phyloP scores from a whole-genome alignment of 2,888 invertebrate species.

The Sipunculus nudus region DNA sequence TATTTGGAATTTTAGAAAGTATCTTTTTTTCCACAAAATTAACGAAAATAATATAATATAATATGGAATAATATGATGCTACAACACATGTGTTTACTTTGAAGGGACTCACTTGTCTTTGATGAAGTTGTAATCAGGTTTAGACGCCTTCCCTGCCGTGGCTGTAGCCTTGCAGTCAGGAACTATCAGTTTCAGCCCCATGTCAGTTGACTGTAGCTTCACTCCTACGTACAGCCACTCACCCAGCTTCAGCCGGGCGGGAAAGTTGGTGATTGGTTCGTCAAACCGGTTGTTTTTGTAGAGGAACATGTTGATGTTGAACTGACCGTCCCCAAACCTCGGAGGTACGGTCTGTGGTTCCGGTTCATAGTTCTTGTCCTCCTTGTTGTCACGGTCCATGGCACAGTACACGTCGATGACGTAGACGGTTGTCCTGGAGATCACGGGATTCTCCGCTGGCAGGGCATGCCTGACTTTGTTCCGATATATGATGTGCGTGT shows the following conservation, averaged over 20 bases:
- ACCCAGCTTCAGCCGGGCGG: conserved; percentile 50
- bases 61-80: no score
- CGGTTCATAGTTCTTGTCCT: conserved; percentile 14
- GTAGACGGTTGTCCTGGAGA: conserved; percentile 50
- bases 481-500: conserved; percentile 53
- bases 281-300: conserved; percentile 46
- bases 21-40: no score
- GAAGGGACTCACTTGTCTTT: conserved; percentile 50
- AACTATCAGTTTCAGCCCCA: conserved; percentile 51
- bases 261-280: conserved; percentile 43
- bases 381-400: conserved; percentile 42
- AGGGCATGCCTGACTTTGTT: conserved; percentile 50
- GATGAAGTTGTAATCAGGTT: conserved; percentile 47
- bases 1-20: no score
- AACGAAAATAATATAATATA: no score
- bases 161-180: conserved; percentile 54
- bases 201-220: conserved; percentile 45
- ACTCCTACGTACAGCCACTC: conserved; percentile 53
- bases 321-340: conserved; percentile 26
- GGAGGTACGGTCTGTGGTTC: conserved; percentile 13
- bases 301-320: conserved; percentile 46
- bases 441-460: conserved; percentile 30
- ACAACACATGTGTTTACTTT: no score
- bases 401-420: conserved; percentile 50
- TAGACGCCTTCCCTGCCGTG: conserved; percentile 30